Percentiles rank a stretch among this genome's conserved stretches.
These are phyloP conservation scores for Lamellibrachia luymesi DNA, from an alignment of 1,140 invertebrate genomes.

Conservation along the genomic window DNA sequence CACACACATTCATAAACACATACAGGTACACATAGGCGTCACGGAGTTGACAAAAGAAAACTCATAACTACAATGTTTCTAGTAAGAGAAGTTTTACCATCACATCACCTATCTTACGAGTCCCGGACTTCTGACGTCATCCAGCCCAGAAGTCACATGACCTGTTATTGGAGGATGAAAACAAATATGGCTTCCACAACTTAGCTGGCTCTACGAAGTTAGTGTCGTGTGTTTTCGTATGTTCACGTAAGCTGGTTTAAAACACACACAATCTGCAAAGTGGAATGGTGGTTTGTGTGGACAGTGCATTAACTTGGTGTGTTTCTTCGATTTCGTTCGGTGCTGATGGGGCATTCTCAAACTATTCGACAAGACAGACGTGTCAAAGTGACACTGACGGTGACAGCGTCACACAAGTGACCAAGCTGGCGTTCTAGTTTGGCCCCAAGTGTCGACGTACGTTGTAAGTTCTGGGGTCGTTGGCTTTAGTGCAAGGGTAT, in stretches of 20 bases:
- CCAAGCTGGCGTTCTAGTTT: neutral
- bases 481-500: neutral
- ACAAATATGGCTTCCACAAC: constrained; percentile 4
- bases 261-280: neutral
- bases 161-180: neutral
- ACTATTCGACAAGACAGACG: neutral
- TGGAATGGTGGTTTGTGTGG: neutral
- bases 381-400: neutral
- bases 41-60: neutral
- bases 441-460: neutral
- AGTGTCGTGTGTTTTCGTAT: neutral
- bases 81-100: neutral
- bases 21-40: neutral
- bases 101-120: neutral
- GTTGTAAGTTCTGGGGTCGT: neutral
- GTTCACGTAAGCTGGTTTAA: neutral
- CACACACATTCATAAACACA: neutral
- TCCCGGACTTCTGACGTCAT: neutral
- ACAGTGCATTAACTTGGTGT: neutral
- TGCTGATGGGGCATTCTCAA: neutral
- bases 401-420: neutral
- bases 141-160: neutral
- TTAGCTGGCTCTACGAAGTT: neutral
- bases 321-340: neutral
- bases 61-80: neutral